Base-by-base conservation (phyloP, 1,140 invertebrate genomes). In the Pentalonia nigronervosa region DNA sequence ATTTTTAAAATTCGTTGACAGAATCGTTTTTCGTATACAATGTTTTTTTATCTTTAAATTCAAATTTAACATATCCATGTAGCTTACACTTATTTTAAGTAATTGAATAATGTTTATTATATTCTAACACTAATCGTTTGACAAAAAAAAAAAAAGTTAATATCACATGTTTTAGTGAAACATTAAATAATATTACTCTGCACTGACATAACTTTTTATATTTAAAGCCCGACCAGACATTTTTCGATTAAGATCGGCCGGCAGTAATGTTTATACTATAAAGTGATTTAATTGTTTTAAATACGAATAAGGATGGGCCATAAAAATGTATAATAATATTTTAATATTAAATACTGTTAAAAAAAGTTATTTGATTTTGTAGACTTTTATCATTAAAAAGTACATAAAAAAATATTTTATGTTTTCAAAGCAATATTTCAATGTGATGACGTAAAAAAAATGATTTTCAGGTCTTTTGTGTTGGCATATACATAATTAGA, bases 221-320 rank as follows among this genome's bases (percentile, higher is more conserved):
- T 67, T 67, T 34, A 17, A 17, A 76, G 6, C 60, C 60, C 60
- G 60, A 1, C 1, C 14, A 76, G 60, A n/a, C 60, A 67, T 76
- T 14, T 76, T n/a, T 76, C n/a, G 60, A 76, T 76, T n/a, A 76
- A 76, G n/a, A 76, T 76, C 60, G 30, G 7, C 30, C 6, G 6
- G 17, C 60, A 76, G 60, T 76, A 76, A 76, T 76, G 60, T 76
- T 76, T 76, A 76, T 76, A 76, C 60, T 76, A 76, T 76, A 76
- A 76, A 76, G n/a, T 76, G 60, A 76, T 76, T 76, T 76, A 76
- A 76, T 76, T 76, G n/a, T 76, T 76, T 76, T 4, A 76, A 76
- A 76, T 76, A 34, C 60, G 60, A 76, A 76, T 76, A 76, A n/a
- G 60, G 60, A 76, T 76, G 30, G 14, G 60, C 17, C 60, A n/a